Base-by-base conservation (phyloP, 2,888 invertebrate genomes). In the Epinotia demarniana region DNA sequence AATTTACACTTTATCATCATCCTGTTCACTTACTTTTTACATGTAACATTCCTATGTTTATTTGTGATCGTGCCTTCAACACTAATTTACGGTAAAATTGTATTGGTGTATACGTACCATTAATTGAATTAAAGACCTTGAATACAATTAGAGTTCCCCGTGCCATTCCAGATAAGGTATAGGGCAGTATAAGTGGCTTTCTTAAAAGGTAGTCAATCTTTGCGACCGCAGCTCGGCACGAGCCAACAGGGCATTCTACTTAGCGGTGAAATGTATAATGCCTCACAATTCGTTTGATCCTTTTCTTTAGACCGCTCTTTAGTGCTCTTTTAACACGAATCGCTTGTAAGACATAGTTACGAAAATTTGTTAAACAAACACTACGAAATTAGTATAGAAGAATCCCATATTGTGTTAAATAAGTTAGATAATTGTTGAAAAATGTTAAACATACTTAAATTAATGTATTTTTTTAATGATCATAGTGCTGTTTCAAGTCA, bases 251-350 rank as follows among this genome's bases (percentile, higher is more conserved):
- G 87, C 80, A 92, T 90, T 92, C 91, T 93, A 93, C 93, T 93
- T 93, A 93, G 89, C 87, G 86, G 86, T 91, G 89, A 91, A 86
- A 88, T 90, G 88, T 92, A 90, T 90, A 84, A 87, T 90, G 87
- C 83, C 81, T 78, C 79, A 77, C 79, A 86, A 77, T 78, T 78
- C 80, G 78, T 78, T 87, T 83, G 80, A 81, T 82, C 81, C 81
- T 86, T 84, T 81, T 81, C 80, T 77, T 77, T 77, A 53, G 60
- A 58, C 80, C 83, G 84, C 83, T 85, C 76, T 81, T 83, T 86
- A 79, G 79, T 80, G 81, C 78, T 80, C 79, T 77, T 79, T 77
- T 81, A 81, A 80, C 84, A 82, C 77, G 82, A 80, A 77, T 84
- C 76, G 73, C 80, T 79, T 81, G 80, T 81, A 80, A 80, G 73